Evolutionary conservation across 1,140 invertebrate species (phyloP).

Genomic region (Diorhabda elongata): DNA sequence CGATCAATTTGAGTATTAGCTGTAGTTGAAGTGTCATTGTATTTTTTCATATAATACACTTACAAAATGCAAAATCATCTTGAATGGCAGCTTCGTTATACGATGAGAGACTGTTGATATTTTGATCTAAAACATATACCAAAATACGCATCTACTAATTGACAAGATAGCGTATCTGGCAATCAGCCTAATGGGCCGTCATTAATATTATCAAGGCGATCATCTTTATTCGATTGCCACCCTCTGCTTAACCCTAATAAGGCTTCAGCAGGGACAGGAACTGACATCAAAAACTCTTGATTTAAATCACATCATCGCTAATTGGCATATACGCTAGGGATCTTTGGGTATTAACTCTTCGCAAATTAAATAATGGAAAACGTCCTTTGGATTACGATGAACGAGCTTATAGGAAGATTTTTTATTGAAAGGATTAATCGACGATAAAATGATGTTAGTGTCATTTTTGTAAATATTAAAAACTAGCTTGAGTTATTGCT

Average conservation of each 20-base stretch:
- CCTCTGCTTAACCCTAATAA: conserved; percentile 40
- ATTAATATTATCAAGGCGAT: conserved; percentile 43
- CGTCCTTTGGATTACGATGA: neutral
- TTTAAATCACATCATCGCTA: conserved; percentile 36
- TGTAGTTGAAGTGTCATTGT: too few species aligned
- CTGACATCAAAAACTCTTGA: conserved; percentile 34
- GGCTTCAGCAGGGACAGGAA: conserved; percentile 21
- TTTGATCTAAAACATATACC: too few species aligned
- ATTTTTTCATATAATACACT: too few species aligned
- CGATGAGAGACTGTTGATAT: too few species aligned
- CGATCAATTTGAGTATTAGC: too few species aligned
- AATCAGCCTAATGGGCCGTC: conserved; percentile 41
- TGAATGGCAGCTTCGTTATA: too few species aligned
- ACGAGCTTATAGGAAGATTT: neutral
- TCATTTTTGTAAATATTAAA: too few species aligned
- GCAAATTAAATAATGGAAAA: conserved; percentile 16
- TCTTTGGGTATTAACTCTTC: conserved; percentile 10
- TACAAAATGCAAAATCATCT: too few species aligned
- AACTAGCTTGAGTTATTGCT: too few species aligned
- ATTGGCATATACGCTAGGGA: conserved; percentile 27
- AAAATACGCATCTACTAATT: conserved; percentile 22
- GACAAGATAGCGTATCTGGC: conserved; percentile 32
- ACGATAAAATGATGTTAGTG: too few species aligned
- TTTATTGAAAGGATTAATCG: too few species aligned
- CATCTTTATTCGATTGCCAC: conserved; percentile 39